Evolutionary conservation across 2,888 invertebrate genomes (phyloP), one percentile per base, ranked within the genome.

Genomic region (Acanthopleura granulata): DNA sequence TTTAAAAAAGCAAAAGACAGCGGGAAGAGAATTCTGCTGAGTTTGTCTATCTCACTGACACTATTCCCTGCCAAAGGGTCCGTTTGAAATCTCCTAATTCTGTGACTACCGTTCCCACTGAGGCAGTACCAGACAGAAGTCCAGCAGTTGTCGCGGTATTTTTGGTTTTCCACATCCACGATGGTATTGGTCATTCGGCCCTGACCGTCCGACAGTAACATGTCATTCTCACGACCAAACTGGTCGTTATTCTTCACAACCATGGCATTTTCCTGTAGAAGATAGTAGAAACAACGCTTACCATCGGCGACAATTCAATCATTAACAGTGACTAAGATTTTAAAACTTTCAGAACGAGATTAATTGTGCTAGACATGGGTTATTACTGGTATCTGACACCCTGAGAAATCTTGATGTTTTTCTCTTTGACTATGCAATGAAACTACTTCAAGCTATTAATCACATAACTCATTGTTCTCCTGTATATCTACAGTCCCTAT

Each of bases 1-100:
- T 97, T 97, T 81, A 97, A 94, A 0, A 96, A 89, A 0, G 94
- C 94, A 88, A 97, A 97, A 0, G 96, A 95, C n/a, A 95, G 93
- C 0, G 96, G 96, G 87, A 96, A 95, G 40, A 94, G 93, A 62
- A 95, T 92, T 69, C 95, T 91, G 0, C 97, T 95, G 0, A 95
- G 94, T 82, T 94, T 93, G 91, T 95, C 95, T 80, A 95, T 95
- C 91, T 94, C 94, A 78, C 95, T 95, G 0, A 95, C 95, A 27
- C 94, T 95, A 90, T 95, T 95, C 85, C 83, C 83, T 15, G 74
- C 62, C 18, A 49, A 18, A n/a, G 40, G 49, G 14, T 71, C 71
- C 22, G 50, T 40, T 29, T 70, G 27, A 6, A 40, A 25, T 30
- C 61, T 51, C 62, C 22, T 18, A 11, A 51, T 16, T n/a, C 76